Conservation (phyloP, 2,113 vertebrate genomes). For the Myocastor coypus region DNA sequence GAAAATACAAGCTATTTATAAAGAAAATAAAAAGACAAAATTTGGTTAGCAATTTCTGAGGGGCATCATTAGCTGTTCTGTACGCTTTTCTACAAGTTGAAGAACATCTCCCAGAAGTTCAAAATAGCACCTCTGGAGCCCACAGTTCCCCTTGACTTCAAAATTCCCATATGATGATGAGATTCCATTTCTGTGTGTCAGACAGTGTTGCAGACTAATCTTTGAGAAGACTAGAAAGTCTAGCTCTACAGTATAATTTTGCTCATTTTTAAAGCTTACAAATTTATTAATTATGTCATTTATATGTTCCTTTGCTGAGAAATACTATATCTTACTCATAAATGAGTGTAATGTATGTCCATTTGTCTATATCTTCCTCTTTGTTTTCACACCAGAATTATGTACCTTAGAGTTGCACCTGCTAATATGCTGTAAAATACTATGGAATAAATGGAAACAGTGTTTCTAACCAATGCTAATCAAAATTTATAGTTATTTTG, state of each 20-base stretch:
- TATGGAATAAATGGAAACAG: not conserved
- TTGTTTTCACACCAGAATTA: not conserved
- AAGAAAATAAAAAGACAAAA: not conserved
- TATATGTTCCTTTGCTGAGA: not conserved
- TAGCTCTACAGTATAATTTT: not conserved
- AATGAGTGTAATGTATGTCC: not conserved
- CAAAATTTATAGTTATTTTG: slow-evolving; percentile 35
- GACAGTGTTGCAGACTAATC: not conserved
- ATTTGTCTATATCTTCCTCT: not conserved
- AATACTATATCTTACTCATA: not conserved
- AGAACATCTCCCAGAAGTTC: not conserved
- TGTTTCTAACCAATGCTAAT: not conserved
- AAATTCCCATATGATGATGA: not conserved
- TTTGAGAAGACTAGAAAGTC: not conserved
- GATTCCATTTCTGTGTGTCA: not conserved
- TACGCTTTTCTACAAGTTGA: not conserved
- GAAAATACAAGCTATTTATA: slow-evolving; percentile 13
- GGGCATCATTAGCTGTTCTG: not conserved
- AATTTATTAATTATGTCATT: not conserved
- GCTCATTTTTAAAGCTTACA: slow-evolving; percentile 9
- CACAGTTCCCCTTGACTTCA: not conserved
- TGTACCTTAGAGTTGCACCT: not conserved
- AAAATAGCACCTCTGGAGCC: not conserved
- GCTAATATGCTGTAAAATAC: not conserved
- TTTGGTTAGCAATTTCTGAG: not conserved